Percentiles rank a stretch among this genome's conserved stretches.
phyloP scores from a whole-genome alignment of 2,888 invertebrate species.

The Platycheirus rosarum region DNA sequence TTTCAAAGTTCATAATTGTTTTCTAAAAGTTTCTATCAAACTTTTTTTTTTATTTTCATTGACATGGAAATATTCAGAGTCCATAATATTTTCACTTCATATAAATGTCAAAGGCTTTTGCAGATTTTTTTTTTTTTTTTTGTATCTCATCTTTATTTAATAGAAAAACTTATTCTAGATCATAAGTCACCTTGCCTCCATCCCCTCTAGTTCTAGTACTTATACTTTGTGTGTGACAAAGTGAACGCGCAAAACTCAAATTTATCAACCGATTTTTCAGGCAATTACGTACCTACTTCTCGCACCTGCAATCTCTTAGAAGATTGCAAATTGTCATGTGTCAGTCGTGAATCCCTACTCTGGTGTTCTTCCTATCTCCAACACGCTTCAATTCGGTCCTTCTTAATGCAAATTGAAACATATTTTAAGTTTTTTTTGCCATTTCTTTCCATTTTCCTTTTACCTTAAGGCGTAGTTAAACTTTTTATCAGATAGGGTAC shows the following conservation, averaged over 20 bases:
- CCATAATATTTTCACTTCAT: constrained; percentile 38
- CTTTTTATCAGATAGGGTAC: not conserved
- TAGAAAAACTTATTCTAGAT: constrained; percentile 15
- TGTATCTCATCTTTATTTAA: not conserved
- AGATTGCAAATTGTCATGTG: constrained; percentile 56
- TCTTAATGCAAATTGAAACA: constrained; percentile 50
- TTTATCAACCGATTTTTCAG: constrained; percentile 5
- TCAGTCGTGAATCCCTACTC: constrained; percentile 22
- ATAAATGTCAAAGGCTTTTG: constrained; percentile 26
- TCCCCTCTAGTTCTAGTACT: not conserved
- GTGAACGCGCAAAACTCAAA: constrained; percentile 26
- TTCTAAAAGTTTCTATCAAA: constrained; percentile 34
- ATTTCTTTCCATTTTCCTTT: constrained; percentile 16
- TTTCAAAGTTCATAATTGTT: constrained; percentile 23
- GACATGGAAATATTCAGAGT: constrained; percentile 36
- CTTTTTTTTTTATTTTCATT: constrained; percentile 31
- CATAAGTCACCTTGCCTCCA: constrained; percentile 12
- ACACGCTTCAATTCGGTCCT: constrained; percentile 1
- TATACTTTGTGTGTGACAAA: not conserved
- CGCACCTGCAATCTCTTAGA: constrained; percentile 17
- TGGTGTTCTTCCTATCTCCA: not conserved
- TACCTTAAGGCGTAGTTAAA: not conserved
- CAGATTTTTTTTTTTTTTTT: not conserved
- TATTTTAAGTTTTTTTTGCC: constrained; percentile 38
- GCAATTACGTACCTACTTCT: constrained; percentile 10